These are phyloP conservation scores for Rousettus leschenaultii DNA, from an alignment of 2,113 vertebrate genomes.

Conservation along the genomic window DNA sequence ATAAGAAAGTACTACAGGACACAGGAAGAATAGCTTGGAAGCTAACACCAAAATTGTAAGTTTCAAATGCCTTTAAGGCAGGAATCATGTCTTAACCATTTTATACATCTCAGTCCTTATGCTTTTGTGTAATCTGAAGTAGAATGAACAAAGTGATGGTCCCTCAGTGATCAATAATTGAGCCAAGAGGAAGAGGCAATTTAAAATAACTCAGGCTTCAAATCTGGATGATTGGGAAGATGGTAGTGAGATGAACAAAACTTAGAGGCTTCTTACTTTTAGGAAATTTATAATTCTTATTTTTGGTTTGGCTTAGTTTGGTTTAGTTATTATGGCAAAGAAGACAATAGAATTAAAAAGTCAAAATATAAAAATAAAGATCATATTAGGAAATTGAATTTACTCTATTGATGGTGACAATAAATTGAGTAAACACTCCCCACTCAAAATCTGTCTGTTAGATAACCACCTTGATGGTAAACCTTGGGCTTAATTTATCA, in stretches of 20 bases:
- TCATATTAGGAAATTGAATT: neutral
- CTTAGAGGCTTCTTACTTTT: neutral
- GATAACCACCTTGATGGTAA: neutral
- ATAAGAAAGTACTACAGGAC: neutral
- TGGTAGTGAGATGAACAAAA: neutral
- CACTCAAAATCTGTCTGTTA: neutral
- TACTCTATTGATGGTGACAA: neutral
- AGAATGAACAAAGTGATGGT: neutral
- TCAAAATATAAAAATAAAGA: neutral
- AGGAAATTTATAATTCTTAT: neutral
- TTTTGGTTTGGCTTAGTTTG: neutral
- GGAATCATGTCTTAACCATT: neutral
- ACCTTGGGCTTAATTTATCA: neutral
- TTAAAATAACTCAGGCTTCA: neutral
- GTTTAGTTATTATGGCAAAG: neutral
- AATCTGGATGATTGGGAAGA: neutral
- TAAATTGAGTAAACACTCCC: neutral
- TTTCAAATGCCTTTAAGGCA: neutral
- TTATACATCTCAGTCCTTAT: neutral
- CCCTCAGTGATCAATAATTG: neutral
- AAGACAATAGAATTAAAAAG: neutral
- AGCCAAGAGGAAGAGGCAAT: neutral
- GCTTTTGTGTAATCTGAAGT: neutral
- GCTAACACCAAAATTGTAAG: neutral
- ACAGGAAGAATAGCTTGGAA: accelerated